Base-by-base conservation (phyloP, 2,797 vertebrate species). In the Cetoscarus ocellatus region DNA sequence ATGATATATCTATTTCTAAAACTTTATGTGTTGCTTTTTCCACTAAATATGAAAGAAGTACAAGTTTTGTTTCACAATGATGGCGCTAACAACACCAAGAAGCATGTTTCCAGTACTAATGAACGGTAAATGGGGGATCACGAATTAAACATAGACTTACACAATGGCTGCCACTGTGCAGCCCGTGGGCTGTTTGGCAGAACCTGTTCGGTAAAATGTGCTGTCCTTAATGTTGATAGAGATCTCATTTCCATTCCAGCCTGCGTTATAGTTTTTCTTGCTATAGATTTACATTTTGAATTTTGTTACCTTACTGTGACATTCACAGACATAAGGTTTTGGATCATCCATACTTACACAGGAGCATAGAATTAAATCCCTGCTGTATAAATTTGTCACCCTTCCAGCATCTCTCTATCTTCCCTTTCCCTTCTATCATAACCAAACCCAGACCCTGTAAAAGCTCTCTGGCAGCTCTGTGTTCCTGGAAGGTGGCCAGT, bases 331-430 rank as follows among this genome's bases (percentile, higher is more conserved):
- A 77, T 61, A 42, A 51, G 57, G 65, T 62, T 79, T 83, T 84
- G 82, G 83, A 86, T 80, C 57, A 65, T 78, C 67, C 69, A 71
- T 45, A 49, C 62, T 84, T 62, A 63, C 69, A 85, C 57, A 75
- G 75, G 63, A 77, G 73, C 61, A 79, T 87, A 75, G 74, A 87
- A 85, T 85, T 68, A 81, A 79, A 83, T 67, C 83, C 77, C 78
- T 6, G 52, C 61, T 79, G 67, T 84, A 71, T 66, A 86, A 79
- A 61, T 72, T 60, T 58, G 69, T 60, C 54, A 54, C 15, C 75
- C 74, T 34, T 35, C 52, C 50, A 52, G n/a, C 27, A 54, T 65
- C 56, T 38, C 62, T 58, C 55, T 49, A 36, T 43, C 61, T 51
- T 59, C 50, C 43, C 48, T 52, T 55, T 61, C 54, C 17, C 39